phyloP scores from a whole-genome alignment of 2,797 vertebrate genomes.

The Trachurus trachurus region DNA sequence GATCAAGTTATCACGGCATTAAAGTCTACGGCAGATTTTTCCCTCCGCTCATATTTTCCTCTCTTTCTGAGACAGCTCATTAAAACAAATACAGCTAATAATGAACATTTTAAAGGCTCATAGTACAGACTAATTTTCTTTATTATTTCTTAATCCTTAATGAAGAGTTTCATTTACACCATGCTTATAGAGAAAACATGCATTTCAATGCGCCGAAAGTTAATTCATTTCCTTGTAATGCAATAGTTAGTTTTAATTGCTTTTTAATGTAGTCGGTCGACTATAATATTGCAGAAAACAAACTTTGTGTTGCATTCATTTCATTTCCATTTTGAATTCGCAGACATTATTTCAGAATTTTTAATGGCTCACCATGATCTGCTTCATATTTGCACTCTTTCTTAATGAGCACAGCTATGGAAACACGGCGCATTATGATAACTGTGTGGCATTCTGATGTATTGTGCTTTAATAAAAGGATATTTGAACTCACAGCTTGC shows the following conservation, averaged over 20 bases:
- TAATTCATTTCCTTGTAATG: constrained; percentile 83
- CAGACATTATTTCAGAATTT: constrained; percentile 66
- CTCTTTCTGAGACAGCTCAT: constrained; percentile 68
- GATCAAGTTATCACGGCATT: constrained; percentile 74
- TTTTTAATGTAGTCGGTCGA: constrained; percentile 85
- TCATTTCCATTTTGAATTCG: constrained; percentile 74
- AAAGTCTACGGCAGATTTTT: constrained; percentile 64
- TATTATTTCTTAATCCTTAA: constrained; percentile 85
- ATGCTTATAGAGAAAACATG: constrained; percentile 75
- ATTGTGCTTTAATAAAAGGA: constrained; percentile 77
- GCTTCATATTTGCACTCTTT: constrained; percentile 46
- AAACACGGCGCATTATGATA: constrained; percentile 57
- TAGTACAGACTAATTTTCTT: constrained; percentile 77
- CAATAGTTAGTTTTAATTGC: constrained; percentile 87
- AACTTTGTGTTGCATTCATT: constrained; percentile 81
- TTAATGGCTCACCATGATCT: constrained; percentile 60
- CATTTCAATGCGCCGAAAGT: constrained; percentile 74
- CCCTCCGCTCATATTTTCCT: constrained; percentile 32
- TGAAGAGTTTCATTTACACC: constrained; percentile 83
- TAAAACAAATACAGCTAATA: constrained; percentile 82
- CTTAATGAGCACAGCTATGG: constrained; percentile 59
- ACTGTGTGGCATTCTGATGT: constrained; percentile 58
- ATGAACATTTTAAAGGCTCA: constrained; percentile 78
- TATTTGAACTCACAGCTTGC: constrained; percentile 87
- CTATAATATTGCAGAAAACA: constrained; percentile 81